Evolutionary conservation across 2,888 invertebrate species (phyloP).

Genomic region (Pristionchus arcanus): DNA sequence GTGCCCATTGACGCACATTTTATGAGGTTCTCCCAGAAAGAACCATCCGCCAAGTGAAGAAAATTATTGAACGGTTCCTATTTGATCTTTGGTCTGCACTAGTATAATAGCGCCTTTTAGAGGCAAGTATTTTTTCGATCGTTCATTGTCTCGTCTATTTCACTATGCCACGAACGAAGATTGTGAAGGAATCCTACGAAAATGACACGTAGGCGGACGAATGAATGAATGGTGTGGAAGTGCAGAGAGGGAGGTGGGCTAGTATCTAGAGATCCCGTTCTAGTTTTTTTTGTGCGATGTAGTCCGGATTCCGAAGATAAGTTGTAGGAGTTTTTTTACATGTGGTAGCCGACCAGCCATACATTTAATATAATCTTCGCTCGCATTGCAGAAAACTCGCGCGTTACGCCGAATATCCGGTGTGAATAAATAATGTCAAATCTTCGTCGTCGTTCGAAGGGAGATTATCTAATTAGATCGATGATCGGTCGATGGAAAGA

Average conservation of each 20-base stretch:
- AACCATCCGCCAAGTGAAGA: too few relatives aligned
- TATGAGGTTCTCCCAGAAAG: too few relatives aligned
- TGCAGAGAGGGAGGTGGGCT: not conserved
- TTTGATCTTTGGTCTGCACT: not conserved
- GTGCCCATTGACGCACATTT: not conserved
- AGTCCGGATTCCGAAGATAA: not conserved
- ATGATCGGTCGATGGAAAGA: not conserved
- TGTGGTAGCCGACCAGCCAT: not conserved
- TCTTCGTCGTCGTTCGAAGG: not conserved
- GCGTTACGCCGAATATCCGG: constrained; percentile 22
- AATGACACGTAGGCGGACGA: not conserved
- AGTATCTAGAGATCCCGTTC: not conserved
- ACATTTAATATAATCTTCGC: not conserved
- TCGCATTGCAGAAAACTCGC: constrained; percentile 7
- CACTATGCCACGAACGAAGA: not conserved
- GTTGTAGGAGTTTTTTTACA: not conserved
- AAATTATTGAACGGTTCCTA: not conserved
- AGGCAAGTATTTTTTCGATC: not conserved
- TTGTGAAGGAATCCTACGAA: not conserved
- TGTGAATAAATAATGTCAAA: not conserved
- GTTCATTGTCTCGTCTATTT: not conserved
- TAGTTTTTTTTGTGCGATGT: not conserved
- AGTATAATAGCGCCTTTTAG: not conserved
- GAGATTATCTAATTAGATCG: not conserved
- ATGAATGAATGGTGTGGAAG: not conserved